Evolutionary conservation across 92 coral and sea anemone species (phyloP).

Genomic region (Galaxea fascicularis): DNA sequence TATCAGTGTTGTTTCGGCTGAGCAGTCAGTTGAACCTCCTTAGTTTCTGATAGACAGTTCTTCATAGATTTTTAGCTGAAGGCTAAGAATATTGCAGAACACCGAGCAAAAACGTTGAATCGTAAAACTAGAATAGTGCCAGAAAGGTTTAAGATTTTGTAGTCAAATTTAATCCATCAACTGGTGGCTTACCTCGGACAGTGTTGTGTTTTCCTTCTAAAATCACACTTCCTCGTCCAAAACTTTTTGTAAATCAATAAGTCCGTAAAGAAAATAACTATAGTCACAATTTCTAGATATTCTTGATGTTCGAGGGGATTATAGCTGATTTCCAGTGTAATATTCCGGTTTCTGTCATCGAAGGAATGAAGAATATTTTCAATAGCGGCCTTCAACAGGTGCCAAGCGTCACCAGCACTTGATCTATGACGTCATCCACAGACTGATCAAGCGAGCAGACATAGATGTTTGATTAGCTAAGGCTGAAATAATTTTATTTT

Average conservation of each 20-base stretch:
- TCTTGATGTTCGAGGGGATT: neutral
- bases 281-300: neutral
- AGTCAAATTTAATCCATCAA: constrained; percentile 11
- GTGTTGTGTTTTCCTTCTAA: neutral
- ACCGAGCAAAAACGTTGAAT: neutral
- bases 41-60: no score
- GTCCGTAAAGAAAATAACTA: neutral
- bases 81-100: neutral
- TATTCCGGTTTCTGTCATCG: neutral
- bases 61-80: neutral
- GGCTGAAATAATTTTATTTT: neutral
- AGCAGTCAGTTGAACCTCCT: no score
- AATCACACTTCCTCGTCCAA: neutral
- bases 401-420: constrained; percentile 38
- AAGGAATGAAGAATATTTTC: constrained; percentile 36
- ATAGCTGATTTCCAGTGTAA: constrained; percentile 36
- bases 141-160: constrained; percentile 12
- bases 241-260: neutral
- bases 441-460: constrained; percentile 18
- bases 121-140: constrained; percentile 9
- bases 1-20: no score
- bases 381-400: constrained; percentile 37
- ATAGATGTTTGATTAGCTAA: neutral
- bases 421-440: constrained; percentile 41
- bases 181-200: constrained; percentile 50